phyloP scores from a whole-genome alignment of 1,140 invertebrate genomes.

The Ips nitidus region DNA sequence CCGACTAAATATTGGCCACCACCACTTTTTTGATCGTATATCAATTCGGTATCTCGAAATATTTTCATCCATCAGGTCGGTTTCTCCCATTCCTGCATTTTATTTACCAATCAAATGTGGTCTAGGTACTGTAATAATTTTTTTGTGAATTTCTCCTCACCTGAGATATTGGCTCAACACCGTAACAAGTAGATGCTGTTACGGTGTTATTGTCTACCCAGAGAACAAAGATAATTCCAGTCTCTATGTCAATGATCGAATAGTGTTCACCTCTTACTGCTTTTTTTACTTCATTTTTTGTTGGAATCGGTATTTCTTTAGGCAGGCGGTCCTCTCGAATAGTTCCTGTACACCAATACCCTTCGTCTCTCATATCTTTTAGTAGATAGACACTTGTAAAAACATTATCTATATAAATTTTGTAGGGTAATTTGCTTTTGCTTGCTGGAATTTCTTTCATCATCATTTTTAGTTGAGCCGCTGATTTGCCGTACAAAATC shows the following conservation, averaged over 20 bases:
- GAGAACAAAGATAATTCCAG: constrained; percentile 40
- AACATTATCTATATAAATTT: constrained; percentile 44
- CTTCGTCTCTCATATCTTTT: constrained; percentile 31
- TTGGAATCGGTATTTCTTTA: constrained; percentile 24
- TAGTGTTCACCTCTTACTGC: constrained; percentile 14
- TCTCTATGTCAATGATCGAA: constrained; percentile 20
- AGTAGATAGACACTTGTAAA: constrained; percentile 43
- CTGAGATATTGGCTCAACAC: constrained; percentile 38
- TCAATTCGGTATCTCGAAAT: constrained; percentile 45
- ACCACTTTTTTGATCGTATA: constrained; percentile 51
- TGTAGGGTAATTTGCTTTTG: constrained; percentile 32
- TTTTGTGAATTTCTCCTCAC: constrained; percentile 44
- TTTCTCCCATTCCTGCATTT: constrained; percentile 48
- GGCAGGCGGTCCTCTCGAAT: constrained; percentile 35
- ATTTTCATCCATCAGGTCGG: constrained; percentile 51
- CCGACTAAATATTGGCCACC: constrained; percentile 47
- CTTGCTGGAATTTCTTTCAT: constrained; percentile 34
- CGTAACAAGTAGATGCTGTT: constrained; percentile 41
- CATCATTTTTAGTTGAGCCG: constrained; percentile 39
- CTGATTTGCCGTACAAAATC: constrained; percentile 40
- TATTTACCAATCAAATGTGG: constrained; percentile 41
- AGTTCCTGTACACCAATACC: constrained; percentile 31
- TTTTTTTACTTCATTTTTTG: constrained; percentile 14
- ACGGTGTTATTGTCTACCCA: constrained; percentile 47
- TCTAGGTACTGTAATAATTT: constrained; percentile 40